phyloP scores from a whole-genome alignment of 1,140 invertebrate genomes.

The Thaumatotibia leucotreta region DNA sequence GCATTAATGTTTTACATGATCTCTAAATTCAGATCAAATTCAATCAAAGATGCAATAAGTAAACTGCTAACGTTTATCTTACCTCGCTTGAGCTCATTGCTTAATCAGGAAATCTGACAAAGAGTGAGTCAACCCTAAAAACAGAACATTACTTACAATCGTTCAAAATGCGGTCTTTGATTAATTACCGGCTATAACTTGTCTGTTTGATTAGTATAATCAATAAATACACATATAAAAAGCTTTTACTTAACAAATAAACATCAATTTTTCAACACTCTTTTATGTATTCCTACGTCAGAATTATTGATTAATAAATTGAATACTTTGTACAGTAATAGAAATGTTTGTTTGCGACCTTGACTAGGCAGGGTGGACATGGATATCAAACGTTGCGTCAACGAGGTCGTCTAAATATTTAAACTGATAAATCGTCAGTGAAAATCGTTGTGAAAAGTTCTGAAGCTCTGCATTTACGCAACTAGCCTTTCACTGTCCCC shows the following conservation, averaged over 20 bases:
- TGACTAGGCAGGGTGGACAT: not conserved
- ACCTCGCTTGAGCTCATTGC: too few species aligned
- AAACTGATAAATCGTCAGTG: too few species aligned
- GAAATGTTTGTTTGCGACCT: not conserved
- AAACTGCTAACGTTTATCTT: too few species aligned
- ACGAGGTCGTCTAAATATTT: not conserved
- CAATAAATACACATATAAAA: conserved; percentile 8
- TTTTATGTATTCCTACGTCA: not conserved
- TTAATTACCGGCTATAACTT: not conserved
- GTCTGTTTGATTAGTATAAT: not conserved
- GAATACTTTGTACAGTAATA: not conserved
- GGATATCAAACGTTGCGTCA: not conserved
- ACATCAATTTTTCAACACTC: not conserved
- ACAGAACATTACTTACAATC: not conserved
- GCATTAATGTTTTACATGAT: too few species aligned
- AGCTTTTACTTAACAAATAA: not conserved
- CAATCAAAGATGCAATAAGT: too few species aligned
- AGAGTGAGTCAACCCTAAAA: not conserved
- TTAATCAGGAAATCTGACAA: too few species aligned
- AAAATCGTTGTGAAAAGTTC: too few species aligned
- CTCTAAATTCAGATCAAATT: too few species aligned
- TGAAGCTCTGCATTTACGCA: too few species aligned
- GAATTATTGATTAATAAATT: not conserved
- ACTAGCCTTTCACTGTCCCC: too few species aligned
- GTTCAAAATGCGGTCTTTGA: not conserved